A percentile compares a stretch with the other conserved stretches of the same genome.
phyloP scores from a whole-genome alignment of 92 coral and sea anemone species.

The Porites lobata region DNA sequence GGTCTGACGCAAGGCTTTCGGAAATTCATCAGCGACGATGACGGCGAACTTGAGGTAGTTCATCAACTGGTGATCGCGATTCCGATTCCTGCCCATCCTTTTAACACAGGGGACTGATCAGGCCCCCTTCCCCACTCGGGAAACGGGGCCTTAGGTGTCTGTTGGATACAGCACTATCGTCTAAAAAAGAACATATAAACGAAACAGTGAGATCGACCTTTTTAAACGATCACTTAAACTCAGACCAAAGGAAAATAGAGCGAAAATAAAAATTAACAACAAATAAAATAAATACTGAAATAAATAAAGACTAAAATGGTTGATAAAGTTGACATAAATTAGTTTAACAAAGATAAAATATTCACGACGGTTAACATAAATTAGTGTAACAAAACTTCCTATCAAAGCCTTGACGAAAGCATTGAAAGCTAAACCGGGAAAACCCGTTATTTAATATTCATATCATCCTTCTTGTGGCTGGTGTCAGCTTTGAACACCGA shows the following conservation, averaged over 20 bases:
- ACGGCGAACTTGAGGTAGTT: conserved; percentile 47
- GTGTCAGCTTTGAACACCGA: conserved; percentile 6
- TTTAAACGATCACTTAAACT: background rate
- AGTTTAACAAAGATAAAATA: background rate
- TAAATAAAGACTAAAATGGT: background rate
- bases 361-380: background rate
- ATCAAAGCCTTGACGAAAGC: background rate
- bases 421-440: conserved; percentile 6
- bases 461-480: background rate
- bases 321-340: conserved; percentile 6
- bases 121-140: background rate
- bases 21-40: conserved; percentile 47
- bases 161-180: conserved; percentile 6
- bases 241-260: too few relatives aligned
- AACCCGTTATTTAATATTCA: conserved; percentile 9
- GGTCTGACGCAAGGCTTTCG: conserved; percentile 63
- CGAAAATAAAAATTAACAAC: background rate
- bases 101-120: background rate
- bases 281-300: conserved; percentile 15
- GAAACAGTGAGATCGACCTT: background rate
- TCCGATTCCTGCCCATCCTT: background rate
- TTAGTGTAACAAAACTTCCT: conserved; percentile 5
- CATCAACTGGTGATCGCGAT: conserved; percentile 38
- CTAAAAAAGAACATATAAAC: conserved; percentile 10
- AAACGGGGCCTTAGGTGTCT: conserved; percentile 24